A percentile compares a stretch with the other conserved stretches of the same genome.
Conservation (phyloP, 2,113 vertebrate species). For the Sylvilagus bachmani region DNA sequence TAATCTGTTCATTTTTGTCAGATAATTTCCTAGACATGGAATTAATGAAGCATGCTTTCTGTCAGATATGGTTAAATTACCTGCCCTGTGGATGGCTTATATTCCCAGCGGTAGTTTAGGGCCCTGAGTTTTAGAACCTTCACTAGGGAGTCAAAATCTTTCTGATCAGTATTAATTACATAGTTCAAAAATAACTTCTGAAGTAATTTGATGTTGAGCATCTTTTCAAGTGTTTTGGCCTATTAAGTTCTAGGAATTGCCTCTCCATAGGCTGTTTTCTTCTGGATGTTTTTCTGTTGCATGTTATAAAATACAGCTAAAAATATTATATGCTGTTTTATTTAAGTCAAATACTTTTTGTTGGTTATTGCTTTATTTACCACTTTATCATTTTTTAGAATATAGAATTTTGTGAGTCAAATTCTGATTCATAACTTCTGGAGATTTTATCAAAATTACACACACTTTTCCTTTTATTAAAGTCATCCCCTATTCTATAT, state of each 20-base stretch:
- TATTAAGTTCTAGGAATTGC: slow-evolving; percentile 33
- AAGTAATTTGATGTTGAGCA: background rate
- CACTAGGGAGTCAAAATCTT: background rate
- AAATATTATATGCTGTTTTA: background rate
- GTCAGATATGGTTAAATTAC: background rate
- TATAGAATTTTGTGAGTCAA: background rate
- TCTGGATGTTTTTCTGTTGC: background rate
- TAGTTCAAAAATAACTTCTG: slow-evolving; percentile 30
- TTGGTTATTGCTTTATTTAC: slow-evolving; percentile 19
- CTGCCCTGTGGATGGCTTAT: background rate
- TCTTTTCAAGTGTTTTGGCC: slow-evolving; percentile 11
- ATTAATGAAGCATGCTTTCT: background rate
- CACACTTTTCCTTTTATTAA: background rate
- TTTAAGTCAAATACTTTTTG: slow-evolving; percentile 9
- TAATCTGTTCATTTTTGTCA: background rate
- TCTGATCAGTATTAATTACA: slow-evolving; percentile 8
- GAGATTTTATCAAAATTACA: slow-evolving; percentile 21
- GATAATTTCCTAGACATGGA: background rate
- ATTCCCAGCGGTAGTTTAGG: background rate
- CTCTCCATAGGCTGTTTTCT: background rate
- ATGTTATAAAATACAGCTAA: background rate
- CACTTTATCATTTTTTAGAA: slow-evolving; percentile 45
- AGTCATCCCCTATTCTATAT: background rate
- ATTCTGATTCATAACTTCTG: slow-evolving; percentile 19
- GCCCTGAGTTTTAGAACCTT: background rate